Evolutionary conservation across 2,888 invertebrate species (phyloP).

Genomic region (Fabriciana adippe): DNA sequence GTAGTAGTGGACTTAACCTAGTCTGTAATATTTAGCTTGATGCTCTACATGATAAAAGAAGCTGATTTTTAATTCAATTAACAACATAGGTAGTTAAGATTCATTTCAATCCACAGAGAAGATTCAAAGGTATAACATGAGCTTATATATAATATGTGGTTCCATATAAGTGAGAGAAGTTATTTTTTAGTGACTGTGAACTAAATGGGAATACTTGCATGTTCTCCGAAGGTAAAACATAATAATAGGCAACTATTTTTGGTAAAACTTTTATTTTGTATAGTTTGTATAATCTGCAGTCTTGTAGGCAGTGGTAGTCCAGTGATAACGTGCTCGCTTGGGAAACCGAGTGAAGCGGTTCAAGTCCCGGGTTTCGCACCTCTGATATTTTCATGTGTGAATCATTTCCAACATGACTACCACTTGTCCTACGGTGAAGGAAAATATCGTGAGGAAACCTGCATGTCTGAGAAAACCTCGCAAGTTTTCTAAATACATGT

Average conservation of each 20-base stretch:
- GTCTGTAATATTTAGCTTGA: neutral
- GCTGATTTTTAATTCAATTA: constrained; percentile 10
- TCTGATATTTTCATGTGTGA: too few species aligned
- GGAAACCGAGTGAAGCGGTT: too few species aligned
- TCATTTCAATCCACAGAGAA: neutral
- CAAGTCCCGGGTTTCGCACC: too few species aligned
- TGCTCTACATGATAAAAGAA: neutral
- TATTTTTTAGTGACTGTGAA: neutral
- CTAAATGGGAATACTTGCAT: constrained; percentile 9
- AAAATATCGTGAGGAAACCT: too few species aligned
- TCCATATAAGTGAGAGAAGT: neutral
- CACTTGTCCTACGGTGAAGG: too few species aligned
- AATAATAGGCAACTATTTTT: neutral
- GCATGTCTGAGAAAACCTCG: too few species aligned
- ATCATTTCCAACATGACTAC: too few species aligned
- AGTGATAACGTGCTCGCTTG: too few species aligned
- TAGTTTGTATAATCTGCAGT: too few species aligned
- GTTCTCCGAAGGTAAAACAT: neutral
- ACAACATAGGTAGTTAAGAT: neutral
- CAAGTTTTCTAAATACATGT: too few species aligned
- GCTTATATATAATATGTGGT: neutral
- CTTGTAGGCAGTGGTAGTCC: too few species aligned
- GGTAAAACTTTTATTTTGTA: neutral
- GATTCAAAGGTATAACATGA: neutral
- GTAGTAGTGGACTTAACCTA: too few species aligned